Percentiles rank a stretch among this genome's conserved stretches.
phyloP scores from a whole-genome alignment of 2,113 vertebrate genomes.

The Rattus norvegicus region DNA sequence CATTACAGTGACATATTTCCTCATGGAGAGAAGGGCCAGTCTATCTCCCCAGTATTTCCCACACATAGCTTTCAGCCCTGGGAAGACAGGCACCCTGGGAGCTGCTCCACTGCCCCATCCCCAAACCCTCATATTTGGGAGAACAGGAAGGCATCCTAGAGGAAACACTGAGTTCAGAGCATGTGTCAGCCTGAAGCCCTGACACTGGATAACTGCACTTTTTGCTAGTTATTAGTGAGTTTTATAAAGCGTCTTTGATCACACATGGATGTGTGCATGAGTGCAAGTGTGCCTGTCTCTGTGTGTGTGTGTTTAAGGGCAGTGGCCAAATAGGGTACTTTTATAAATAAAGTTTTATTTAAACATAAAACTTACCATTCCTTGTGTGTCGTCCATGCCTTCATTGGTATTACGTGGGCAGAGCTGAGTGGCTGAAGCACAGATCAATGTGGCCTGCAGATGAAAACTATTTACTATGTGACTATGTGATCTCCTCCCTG shows the following conservation, averaged over 20 bases:
- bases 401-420: not conserved
- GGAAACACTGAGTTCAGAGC: not conserved
- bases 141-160: not conserved
- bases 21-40: not conserved
- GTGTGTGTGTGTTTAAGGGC: not conserved
- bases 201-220: not conserved
- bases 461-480: not conserved
- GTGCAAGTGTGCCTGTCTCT: not conserved
- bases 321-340: not conserved
- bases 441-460: not conserved
- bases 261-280: too few species aligned
- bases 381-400: not conserved
- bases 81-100: too few species aligned
- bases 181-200: not conserved
- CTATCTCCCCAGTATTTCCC: not conserved
- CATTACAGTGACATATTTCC: not conserved
- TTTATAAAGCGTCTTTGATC: not conserved
- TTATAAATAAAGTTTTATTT: slow-evolving; percentile 67
- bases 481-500: not conserved
- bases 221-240: not conserved
- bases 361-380: not conserved
- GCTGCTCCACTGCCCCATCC: not conserved
- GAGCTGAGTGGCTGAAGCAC: not conserved
- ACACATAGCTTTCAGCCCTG: not conserved
- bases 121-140: not conserved